Conservation (phyloP, 2,888 invertebrate genomes). For the Temnothorax ravouxi region DNA sequence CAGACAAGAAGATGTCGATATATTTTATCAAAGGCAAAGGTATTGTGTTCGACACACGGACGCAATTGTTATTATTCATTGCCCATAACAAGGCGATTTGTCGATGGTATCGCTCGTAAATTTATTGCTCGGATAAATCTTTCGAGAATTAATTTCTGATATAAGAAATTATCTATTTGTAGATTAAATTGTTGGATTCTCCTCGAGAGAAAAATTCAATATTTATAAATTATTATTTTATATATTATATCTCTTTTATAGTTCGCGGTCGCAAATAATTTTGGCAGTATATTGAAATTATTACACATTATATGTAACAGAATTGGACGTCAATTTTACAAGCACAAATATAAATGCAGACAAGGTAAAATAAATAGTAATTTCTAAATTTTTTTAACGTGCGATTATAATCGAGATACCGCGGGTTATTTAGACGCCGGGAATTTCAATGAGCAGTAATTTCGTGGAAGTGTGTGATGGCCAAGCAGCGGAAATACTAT, state of each 20-base stretch:
- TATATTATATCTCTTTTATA: not conserved
- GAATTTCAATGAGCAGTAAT: not conserved
- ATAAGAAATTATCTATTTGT: not conserved
- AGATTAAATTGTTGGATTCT: not conserved
- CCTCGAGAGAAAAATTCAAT: not conserved
- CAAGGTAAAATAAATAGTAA: not conserved
- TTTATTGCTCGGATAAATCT: not conserved
- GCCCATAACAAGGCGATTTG: not conserved
- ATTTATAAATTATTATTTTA: not conserved
- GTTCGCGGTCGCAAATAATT: not conserved
- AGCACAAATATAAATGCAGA: not conserved
- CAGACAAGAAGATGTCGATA: not conserved
- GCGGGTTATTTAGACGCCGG: not conserved
- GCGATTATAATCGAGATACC: not conserved
- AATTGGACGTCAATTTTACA: not conserved
- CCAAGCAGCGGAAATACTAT: not conserved
- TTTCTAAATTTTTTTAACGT: not conserved
- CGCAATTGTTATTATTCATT: slow-evolving; percentile 2
- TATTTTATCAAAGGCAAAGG: not conserved
- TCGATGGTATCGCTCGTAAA: not conserved
- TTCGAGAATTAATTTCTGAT: not conserved
- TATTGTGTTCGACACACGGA: not conserved
- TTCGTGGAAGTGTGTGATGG: not conserved
- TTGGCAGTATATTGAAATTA: not conserved
- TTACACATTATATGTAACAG: not conserved